Percentiles rank a stretch among this genome's conserved stretches.
Conservation (phyloP, 1,140 invertebrate species). For the Proales similis region DNA sequence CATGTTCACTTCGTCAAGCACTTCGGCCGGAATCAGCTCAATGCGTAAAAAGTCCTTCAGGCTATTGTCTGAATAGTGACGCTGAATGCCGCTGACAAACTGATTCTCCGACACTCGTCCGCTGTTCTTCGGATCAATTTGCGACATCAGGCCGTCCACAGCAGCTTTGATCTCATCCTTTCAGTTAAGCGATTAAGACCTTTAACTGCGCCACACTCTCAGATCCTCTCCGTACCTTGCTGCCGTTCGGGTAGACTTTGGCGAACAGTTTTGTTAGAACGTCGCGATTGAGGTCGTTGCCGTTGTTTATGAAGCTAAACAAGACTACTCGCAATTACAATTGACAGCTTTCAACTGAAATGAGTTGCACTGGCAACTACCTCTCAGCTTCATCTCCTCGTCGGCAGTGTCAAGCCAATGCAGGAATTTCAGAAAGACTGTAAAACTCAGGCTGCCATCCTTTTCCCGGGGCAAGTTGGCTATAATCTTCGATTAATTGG, state of each 20-base stretch:
- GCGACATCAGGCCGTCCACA: slow-evolving; percentile 7
- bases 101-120: slow-evolving; percentile 7
- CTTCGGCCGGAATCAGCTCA: slow-evolving; percentile 17
- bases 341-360: too few relatives aligned
- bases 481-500: slow-evolving; percentile 1
- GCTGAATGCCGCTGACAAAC: slow-evolving; percentile 4
- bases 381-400: slow-evolving; percentile 11
- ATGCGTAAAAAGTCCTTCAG: slow-evolving; percentile 3
- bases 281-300: not conserved
- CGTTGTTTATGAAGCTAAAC: slow-evolving; percentile 34
- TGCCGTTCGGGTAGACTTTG: slow-evolving; percentile 20
- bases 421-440: slow-evolving; percentile 32
- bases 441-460: slow-evolving; percentile 28
- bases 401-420: slow-evolving; percentile 11
- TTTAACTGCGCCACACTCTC: not conserved
- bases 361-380: too few relatives aligned
- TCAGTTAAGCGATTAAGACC: not conserved
- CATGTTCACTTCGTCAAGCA: slow-evolving; percentile 8
- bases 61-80: not conserved
- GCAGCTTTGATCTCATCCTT: slow-evolving; percentile 8
- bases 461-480: slow-evolving; percentile 26
- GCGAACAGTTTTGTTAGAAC: slow-evolving; percentile 5
- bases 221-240: not conserved
- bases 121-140: slow-evolving; percentile 6
- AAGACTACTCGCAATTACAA: not conserved